These are phyloP conservation scores for Rhagoletis zephyria DNA, from an alignment of 1,140 invertebrate species.

Conservation along the genomic window DNA sequence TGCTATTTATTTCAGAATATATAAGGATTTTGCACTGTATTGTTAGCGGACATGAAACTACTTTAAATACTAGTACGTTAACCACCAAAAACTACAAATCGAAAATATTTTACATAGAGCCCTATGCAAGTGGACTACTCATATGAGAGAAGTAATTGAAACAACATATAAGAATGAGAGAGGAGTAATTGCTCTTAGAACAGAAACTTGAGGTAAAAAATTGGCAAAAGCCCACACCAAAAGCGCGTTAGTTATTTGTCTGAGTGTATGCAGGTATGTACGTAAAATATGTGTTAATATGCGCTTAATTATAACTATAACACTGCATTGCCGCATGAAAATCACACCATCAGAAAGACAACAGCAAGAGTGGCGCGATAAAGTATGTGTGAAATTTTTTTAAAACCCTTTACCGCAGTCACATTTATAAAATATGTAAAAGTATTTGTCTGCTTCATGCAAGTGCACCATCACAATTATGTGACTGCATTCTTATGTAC, in stretches of 20 bases:
- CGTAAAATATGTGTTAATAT: not conserved
- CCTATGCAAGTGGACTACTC: no score
- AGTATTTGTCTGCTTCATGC: not conserved
- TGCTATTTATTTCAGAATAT: no score
- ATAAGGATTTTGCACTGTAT: no score
- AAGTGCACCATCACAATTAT: not conserved
- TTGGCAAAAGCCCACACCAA: no score
- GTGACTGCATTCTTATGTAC: not conserved
- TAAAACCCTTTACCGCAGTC: not conserved
- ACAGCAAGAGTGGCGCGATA: not conserved
- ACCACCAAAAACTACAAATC: no score
- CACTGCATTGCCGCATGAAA: slow-evolving; percentile 27
- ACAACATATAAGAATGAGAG: no score
- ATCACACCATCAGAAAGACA: slow-evolving; percentile 1
- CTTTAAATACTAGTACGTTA: no score
- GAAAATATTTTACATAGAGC: no score
- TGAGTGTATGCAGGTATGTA: not conserved
- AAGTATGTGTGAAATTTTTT: not conserved
- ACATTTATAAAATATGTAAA: not conserved
- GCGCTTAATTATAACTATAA: slow-evolving; percentile 43
- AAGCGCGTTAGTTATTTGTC: not conserved
- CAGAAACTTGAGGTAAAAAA: no score
- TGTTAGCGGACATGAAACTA: no score
- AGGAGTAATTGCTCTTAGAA: no score
- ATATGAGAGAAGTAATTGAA: no score